Evolutionary conservation across 2,797 vertebrate species (phyloP).

Genomic region (Hafferia zeledoni): DNA sequence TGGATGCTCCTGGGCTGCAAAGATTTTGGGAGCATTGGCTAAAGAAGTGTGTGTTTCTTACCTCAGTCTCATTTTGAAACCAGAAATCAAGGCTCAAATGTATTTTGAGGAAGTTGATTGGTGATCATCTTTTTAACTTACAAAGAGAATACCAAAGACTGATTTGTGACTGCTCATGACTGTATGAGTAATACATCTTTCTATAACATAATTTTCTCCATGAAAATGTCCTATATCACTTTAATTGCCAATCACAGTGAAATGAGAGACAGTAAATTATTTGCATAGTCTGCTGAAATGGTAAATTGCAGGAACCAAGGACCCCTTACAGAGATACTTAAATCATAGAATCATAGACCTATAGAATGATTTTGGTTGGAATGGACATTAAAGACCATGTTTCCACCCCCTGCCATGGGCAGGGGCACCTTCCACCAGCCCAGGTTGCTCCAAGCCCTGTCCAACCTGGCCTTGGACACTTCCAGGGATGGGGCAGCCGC

Average conservation of each 20-base stretch:
- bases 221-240: conserved; percentile 38
- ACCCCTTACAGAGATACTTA: conserved; percentile 5
- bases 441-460: neutral
- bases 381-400: neutral
- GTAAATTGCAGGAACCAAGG: conserved; percentile 7
- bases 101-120: neutral
- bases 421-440: neutral
- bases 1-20: neutral
- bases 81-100: neutral
- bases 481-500: neutral
- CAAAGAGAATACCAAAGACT: neutral
- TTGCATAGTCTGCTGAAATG: conserved; percentile 35
- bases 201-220: conserved; percentile 12
- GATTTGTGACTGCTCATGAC: conserved; percentile 25
- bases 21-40: neutral
- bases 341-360: neutral
- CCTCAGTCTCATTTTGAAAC: neutral
- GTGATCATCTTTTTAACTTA: neutral
- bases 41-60: neutral
- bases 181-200: conserved; percentile 11
- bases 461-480: neutral
- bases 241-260: conserved; percentile 56
- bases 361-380: neutral
- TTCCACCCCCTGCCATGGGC: neutral
- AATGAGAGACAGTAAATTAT: conserved; percentile 48